These are phyloP conservation scores for Falcunculus frontatus DNA, from an alignment of 2,113 vertebrate genomes.

Conservation along the genomic window DNA sequence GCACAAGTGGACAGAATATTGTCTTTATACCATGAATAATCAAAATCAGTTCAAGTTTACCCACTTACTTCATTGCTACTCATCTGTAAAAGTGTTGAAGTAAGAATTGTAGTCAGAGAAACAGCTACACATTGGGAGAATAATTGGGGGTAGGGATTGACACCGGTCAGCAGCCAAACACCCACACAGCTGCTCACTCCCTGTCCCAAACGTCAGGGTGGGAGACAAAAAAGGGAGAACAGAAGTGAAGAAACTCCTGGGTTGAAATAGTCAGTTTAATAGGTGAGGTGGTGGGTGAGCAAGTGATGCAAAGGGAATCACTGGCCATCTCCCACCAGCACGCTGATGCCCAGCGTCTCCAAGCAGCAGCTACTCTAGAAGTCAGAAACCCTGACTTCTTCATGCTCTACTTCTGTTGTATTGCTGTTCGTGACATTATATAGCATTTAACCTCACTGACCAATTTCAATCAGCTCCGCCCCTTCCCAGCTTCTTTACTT, in stretches of 20 bases:
- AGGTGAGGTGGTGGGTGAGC: neutral
- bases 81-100: neutral
- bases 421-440: neutral
- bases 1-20: neutral
- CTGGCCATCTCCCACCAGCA: neutral
- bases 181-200: neutral
- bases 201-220: neutral
- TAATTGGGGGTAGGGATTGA: neutral
- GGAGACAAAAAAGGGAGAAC: neutral
- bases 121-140: neutral
- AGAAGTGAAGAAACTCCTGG: neutral
- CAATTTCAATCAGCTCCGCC: neutral
- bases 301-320: neutral
- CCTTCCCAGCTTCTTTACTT: neutral
- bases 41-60: neutral
- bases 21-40: neutral
- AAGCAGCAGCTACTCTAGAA: neutral
- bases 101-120: neutral
- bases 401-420: neutral
- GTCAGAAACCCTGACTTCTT: neutral
- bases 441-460: neutral
- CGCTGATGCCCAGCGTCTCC: neutral
- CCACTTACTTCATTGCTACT: neutral
- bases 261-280: neutral
- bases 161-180: neutral